A percentile compares a stretch with the other conserved stretches of the same genome.
Conservation (phyloP, 2,113 vertebrate species). For the Nyctereutes procyonoides region DNA sequence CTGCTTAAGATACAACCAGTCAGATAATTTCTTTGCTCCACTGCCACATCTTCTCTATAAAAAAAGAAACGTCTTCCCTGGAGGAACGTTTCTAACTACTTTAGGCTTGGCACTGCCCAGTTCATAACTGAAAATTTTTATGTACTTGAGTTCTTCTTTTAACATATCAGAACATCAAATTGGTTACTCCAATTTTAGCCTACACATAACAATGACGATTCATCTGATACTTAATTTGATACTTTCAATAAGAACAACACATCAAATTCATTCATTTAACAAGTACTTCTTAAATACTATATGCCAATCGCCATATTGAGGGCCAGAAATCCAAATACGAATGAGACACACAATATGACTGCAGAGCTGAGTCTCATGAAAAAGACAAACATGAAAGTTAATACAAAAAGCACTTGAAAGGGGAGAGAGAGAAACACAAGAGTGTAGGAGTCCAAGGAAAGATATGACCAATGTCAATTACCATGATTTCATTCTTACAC, state of each 20-base stretch:
- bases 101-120: not conserved
- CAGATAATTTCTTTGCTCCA: not conserved
- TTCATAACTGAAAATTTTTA: not conserved
- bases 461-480: not conserved
- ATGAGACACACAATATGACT: not conserved
- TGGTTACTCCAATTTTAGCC: not conserved
- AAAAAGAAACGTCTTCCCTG: not conserved
- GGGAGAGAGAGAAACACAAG: not conserved
- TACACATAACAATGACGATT: not conserved
- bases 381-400: not conserved
- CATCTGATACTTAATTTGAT: not conserved
- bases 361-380: not conserved
- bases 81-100: not conserved
- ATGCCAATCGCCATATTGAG: not conserved
- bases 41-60: not conserved
- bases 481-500: not conserved
- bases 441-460: not conserved
- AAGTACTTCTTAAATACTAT: conserved; percentile 30
- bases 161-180: not conserved
- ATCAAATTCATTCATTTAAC: not conserved
- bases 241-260: not conserved
- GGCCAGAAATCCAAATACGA: not conserved
- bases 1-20: not conserved
- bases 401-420: not conserved
- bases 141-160: not conserved